These are phyloP conservation scores for Hydroisotoma schaefferi DNA, from an alignment of 2,888 invertebrate species.

Conservation along the genomic window DNA sequence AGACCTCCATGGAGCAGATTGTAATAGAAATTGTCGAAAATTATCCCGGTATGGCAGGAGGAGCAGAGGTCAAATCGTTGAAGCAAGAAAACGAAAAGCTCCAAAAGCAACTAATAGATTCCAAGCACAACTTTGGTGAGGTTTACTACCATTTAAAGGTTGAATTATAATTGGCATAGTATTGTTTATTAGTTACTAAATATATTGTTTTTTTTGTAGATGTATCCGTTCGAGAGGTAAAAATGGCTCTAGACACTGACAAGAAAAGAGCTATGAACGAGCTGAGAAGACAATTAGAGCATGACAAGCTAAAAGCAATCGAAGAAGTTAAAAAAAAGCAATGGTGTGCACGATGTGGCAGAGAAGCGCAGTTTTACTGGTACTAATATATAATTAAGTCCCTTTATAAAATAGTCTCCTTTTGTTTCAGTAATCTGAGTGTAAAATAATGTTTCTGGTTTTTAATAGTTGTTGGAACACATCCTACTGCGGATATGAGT, in stretches of 20 bases:
- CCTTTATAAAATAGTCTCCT: background rate
- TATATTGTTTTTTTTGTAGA: background rate
- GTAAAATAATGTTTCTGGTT: background rate
- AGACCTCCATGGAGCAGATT: conserved; percentile 43
- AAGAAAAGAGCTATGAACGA: conserved; percentile 64
- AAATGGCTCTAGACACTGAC: conserved; percentile 67
- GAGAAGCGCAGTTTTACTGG: conserved; percentile 87
- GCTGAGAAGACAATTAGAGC: conserved; percentile 63
- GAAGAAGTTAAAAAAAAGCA: conserved; percentile 80
- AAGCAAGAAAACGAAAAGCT: conserved; percentile 65
- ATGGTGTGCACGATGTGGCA: conserved; percentile 85
- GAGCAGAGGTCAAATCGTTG: conserved; percentile 26
- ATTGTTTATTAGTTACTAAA: background rate
- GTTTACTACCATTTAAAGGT: background rate
- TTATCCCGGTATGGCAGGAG: conserved; percentile 23
- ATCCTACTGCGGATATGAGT: conserved; percentile 84
- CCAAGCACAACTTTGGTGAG: conserved; percentile 68
- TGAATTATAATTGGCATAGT: background rate
- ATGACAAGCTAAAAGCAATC: conserved; percentile 68
- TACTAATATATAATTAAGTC: background rate
- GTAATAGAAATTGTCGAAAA: conserved; percentile 44
- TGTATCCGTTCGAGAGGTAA: conserved; percentile 61
- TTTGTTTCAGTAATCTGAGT: too few species aligned
- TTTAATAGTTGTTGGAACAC: conserved; percentile 78
- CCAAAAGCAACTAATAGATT: conserved; percentile 67